Base-by-base conservation (phyloP, 2,113 vertebrate genomes). In the Alethe castanea region DNA sequence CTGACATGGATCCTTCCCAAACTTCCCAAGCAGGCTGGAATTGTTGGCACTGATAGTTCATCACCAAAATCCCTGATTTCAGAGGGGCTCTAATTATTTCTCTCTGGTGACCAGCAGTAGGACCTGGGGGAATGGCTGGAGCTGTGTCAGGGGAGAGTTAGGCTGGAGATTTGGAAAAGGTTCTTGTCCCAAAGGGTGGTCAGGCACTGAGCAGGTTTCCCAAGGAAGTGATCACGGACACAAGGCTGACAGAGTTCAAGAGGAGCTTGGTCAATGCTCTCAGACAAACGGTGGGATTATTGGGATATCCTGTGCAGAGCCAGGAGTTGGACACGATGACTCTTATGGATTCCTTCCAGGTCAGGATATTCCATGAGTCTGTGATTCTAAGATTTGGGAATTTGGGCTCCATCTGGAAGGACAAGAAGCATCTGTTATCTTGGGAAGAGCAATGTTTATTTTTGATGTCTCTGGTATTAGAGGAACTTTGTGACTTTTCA, bases 1-100 rank as follows among this genome's bases (percentile, higher is more conserved):
- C 48, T 1, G 1, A 19, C 70, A 9, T 0, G 10, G 66, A 47
- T 42, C 48, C 3, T 1, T 60, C 38, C 52, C 26, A 2, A 0
- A 8, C 78, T 74, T 81, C 26, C 65, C 29, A 2, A 19, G 19
- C 50, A 48, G 71, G 33, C 38, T 76, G 62, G 71, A 61, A 36
- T 16, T 48, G 48, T 20, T 69, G 22, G 25, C 31, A 53, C 11
- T 9, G 17, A 26, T 2, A 47, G 26, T 60, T 79, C 48, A 80
- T 33, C 76, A 65, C 12, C 4, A 0, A 72, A 61, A 76, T 20
- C 48, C 77, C 31, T 40, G 2, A 8, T 59, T 91, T 52, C 74
- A 76, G 35, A 81, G 13, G 13, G 8, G 9, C 4, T 61, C 3
- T 31, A 24, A 52, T 45, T 45, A 19, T 44, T 71, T 53, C 40